A percentile compares a stretch with the other conserved stretches of the same genome.
phyloP scores from a whole-genome alignment of 1,140 invertebrate genomes.

The Melipona quadrifasciata region DNA sequence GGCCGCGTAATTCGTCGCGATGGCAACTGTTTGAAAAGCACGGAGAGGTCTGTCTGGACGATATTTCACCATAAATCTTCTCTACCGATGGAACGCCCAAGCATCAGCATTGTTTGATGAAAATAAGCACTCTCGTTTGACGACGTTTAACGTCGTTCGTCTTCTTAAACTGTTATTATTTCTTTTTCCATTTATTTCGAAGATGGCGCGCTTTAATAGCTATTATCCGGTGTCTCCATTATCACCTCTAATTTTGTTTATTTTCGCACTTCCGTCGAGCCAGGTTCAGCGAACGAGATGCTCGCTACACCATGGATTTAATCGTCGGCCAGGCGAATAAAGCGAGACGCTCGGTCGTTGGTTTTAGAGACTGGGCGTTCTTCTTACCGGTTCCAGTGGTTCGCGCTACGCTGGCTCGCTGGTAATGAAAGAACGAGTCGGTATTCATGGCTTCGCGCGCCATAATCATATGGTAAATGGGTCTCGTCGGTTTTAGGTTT shows the following conservation, averaged over 20 bases:
- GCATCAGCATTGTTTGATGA: background rate
- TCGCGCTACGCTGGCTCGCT: conserved; percentile 36
- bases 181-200: background rate
- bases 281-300: background rate
- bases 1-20: background rate
- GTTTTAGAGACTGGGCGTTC: conserved; percentile 22
- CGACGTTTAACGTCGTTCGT: background rate
- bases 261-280: conserved; percentile 10
- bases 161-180: background rate
- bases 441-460: conserved; percentile 70
- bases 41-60: background rate
- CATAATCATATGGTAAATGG: conserved; percentile 76
- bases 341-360: too few relatives aligned
- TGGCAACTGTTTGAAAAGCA: background rate
- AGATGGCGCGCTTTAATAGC: background rate
- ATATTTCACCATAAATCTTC: background rate
- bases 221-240: background rate
- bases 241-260: conserved; percentile 36
- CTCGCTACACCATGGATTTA: conserved; percentile 2
- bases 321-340: too few relatives aligned
- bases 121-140: background rate
- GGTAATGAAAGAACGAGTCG: conserved; percentile 67
- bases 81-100: background rate
- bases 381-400: conserved; percentile 45
- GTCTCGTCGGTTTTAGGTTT: conserved; percentile 73